A percentile compares a stretch with the other conserved stretches of the same genome.
These are phyloP conservation scores for Nasonia giraulti DNA, from an alignment of 1,140 invertebrate genomes.

Conservation along the genomic window DNA sequence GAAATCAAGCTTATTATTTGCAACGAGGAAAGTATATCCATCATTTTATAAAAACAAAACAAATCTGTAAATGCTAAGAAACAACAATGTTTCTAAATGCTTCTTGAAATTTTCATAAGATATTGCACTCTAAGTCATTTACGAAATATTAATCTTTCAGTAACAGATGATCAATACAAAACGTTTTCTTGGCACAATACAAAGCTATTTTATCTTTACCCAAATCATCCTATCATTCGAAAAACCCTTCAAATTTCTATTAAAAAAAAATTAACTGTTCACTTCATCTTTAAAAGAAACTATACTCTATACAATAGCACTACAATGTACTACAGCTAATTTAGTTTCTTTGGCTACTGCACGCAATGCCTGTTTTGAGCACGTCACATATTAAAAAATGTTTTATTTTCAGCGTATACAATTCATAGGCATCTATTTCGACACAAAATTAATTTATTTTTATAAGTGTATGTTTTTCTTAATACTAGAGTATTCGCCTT, in stretches of 20 bases:
- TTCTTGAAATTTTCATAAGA: neutral
- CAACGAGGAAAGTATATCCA: conserved; percentile 15
- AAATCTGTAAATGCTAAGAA: neutral
- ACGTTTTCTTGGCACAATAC: conserved; percentile 33
- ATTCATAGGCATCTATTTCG: conserved; percentile 47
- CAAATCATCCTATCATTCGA: neutral
- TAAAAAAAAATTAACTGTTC: conserved; percentile 3
- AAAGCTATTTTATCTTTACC: conserved; percentile 13
- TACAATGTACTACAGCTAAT: conserved; percentile 48
- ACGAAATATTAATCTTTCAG: neutral
- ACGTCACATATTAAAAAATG: conserved; percentile 39
- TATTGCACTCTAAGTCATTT: neutral
- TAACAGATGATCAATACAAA: neutral
- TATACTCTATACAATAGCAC: conserved; percentile 6
- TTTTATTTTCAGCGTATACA: conserved; percentile 43
- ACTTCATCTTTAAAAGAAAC: neutral
- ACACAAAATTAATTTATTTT: conserved; percentile 42
- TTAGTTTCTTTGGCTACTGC: conserved; percentile 48
- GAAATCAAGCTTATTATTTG: conserved; percentile 28
- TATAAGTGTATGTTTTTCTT: conserved; percentile 31
- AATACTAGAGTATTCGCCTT: conserved; percentile 41
- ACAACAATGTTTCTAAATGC: neutral
- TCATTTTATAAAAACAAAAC: neutral
- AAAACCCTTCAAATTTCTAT: neutral
- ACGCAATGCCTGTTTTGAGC: conserved; percentile 13